A percentile compares a stretch with the other conserved stretches of the same genome.
phyloP scores from a whole-genome alignment of 2,113 vertebrate genomes.

The Colossoma macropomum region DNA sequence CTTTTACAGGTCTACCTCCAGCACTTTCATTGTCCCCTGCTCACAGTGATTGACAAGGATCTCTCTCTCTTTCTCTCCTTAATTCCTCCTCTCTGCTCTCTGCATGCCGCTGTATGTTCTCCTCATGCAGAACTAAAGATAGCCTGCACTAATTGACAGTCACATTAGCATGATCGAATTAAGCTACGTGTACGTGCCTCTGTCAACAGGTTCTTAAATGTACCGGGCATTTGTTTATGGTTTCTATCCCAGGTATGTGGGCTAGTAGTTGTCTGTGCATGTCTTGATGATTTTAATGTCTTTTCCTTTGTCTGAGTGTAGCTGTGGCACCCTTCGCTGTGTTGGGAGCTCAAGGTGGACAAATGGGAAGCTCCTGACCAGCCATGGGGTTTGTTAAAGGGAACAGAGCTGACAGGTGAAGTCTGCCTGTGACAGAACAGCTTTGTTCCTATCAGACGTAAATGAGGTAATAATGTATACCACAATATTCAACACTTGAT shows the following conservation, averaged over 20 bases:
- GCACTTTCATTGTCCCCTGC: conserved; percentile 4
- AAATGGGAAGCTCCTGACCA: too few species aligned
- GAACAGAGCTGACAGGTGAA: too few species aligned
- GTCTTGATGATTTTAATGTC: neutral
- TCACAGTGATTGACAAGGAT: conserved; percentile 35
- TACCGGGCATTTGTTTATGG: conserved; percentile 15
- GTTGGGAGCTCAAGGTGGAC: too few species aligned
- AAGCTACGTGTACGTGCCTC: neutral
- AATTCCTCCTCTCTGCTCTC: neutral
- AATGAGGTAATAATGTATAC: too few species aligned
- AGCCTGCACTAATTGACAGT: conserved; percentile 32
- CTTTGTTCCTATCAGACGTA: too few species aligned
- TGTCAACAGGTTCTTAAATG: conserved; percentile 29
- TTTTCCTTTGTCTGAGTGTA: neutral
- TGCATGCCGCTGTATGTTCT: neutral
- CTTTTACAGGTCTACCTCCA: conserved; percentile 13
- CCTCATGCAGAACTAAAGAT: conserved; percentile 22
- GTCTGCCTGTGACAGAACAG: too few species aligned
- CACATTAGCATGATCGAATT: conserved; percentile 18
- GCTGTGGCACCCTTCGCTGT: too few species aligned
- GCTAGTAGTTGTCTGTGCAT: neutral
- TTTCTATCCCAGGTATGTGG: neutral
- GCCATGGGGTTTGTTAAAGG: too few species aligned
- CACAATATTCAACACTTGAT: too few species aligned
- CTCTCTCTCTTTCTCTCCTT: neutral